These are phyloP conservation scores for Siphlonurus alternatus DNA, from an alignment of 2,888 invertebrate species.

Conservation along the genomic window DNA sequence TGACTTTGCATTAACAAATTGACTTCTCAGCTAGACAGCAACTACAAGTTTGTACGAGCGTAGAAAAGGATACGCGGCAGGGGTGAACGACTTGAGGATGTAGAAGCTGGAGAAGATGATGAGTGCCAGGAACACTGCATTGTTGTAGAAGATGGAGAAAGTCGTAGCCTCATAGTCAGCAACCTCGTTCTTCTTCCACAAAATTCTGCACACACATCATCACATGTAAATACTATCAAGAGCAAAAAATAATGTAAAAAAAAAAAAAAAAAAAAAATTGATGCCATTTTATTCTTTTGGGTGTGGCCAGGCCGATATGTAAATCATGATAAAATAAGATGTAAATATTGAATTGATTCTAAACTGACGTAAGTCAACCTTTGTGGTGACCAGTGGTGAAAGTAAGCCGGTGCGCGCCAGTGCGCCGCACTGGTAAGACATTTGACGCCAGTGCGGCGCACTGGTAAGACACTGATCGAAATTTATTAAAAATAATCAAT, in stretches of 20 bases:
- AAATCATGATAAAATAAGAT: conserved; percentile 10
- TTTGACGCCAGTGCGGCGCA: too few species aligned
- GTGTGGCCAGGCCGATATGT: too few species aligned
- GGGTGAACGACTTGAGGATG: conserved; percentile 71
- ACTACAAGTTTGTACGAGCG: too few species aligned
- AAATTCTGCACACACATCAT: conserved; percentile 50
- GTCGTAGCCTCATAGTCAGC: conserved; percentile 99
- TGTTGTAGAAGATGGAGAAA: conserved; percentile 98
- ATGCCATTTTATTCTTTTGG: too few species aligned
- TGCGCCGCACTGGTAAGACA: too few species aligned
- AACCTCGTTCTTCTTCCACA: conserved; percentile 99
- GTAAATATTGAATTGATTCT: background rate
- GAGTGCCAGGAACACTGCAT: conserved; percentile 84
- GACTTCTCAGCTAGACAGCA: too few species aligned
- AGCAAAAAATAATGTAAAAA: conserved; percentile 7
- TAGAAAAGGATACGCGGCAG: conserved; percentile 59
- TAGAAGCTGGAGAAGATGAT: conserved; percentile 92
- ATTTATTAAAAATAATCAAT: too few species aligned
- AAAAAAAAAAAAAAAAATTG: background rate
- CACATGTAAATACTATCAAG: conserved; percentile 10
- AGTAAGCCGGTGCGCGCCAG: too few species aligned
- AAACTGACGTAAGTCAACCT: too few species aligned
- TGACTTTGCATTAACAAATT: too few species aligned
- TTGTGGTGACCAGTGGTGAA: too few species aligned
- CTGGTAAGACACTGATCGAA: too few species aligned